Percentiles rank a stretch among this genome's conserved stretches.
Evolutionary conservation across 2,113 vertebrate species (phyloP).

Genomic region (Xenopus tropicalis): DNA sequence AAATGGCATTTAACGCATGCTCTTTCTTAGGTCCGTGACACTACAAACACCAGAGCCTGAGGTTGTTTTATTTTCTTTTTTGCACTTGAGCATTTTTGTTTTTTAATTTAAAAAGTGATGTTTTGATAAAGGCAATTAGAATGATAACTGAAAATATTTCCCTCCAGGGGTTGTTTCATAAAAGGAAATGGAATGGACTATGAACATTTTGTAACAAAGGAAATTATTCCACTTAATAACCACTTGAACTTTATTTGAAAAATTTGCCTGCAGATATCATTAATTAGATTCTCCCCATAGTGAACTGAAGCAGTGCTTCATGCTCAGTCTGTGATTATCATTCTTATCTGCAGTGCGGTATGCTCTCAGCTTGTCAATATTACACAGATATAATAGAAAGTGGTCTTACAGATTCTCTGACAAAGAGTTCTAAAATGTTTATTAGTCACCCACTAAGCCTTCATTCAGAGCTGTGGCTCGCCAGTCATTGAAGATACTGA

Average conservation of each 20-base stretch:
- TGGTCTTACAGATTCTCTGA: slow-evolving; percentile 9
- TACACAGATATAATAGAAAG: slow-evolving; percentile 2
- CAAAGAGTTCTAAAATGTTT: too few species aligned
- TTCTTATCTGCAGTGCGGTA: neutral
- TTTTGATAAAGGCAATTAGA: neutral
- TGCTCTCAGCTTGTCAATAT: neutral
- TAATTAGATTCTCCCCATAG: neutral
- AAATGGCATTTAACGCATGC: too few species aligned
- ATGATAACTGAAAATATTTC: slow-evolving; percentile 7
- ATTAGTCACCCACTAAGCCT: too few species aligned
- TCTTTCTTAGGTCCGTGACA: too few species aligned
- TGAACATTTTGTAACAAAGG: slow-evolving; percentile 9
- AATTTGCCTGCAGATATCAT: slow-evolving; percentile 31
- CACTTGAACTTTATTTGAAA: slow-evolving; percentile 43
- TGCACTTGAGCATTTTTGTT: too few species aligned
- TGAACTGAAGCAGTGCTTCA: slow-evolving; percentile 12
- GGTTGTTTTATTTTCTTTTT: too few species aligned
- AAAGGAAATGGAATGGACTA: neutral
- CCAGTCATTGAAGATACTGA: too few species aligned
- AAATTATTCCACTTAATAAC: neutral
- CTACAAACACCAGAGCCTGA: too few species aligned
- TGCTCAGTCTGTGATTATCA: neutral
- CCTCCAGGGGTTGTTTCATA: neutral
- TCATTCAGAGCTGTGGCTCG: too few species aligned
- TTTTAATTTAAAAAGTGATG: neutral